Evolutionary conservation across 2,888 invertebrate genomes (phyloP).

Genomic region (Watsonalla binaria): DNA sequence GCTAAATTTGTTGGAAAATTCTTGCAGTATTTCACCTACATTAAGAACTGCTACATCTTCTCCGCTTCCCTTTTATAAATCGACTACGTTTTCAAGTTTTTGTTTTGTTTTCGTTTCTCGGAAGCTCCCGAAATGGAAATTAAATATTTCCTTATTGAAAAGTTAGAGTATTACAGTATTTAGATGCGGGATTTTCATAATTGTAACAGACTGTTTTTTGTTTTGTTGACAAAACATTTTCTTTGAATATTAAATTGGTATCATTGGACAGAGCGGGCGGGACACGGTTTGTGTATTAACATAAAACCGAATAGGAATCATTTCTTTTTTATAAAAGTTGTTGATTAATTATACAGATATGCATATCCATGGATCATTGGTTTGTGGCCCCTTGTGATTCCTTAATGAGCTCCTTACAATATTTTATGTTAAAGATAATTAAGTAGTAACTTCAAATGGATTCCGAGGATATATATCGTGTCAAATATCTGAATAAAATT

Average conservation of each 20-base stretch:
- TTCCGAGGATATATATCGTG: too few relatives aligned
- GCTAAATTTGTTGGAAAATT: slow-evolving; percentile 70
- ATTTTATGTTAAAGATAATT: too few relatives aligned
- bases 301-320: slow-evolving; percentile 1
- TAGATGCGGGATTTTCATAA: slow-evolving; percentile 55
- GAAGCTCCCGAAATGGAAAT: slow-evolving; percentile 55
- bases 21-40: slow-evolving; percentile 46
- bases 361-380: slow-evolving; percentile 15
- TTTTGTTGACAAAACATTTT: slow-evolving; percentile 16
- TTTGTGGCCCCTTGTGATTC: slow-evolving; percentile 12
- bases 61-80: slow-evolving; percentile 57
- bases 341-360: slow-evolving; percentile 13
- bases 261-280: slow-evolving; percentile 3
- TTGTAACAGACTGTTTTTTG: slow-evolving; percentile 47
- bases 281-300: slow-evolving; percentile 16
- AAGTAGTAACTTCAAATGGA: too few relatives aligned
- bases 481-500: too few relatives aligned
- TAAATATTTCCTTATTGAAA: slow-evolving; percentile 67
- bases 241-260: not conserved
- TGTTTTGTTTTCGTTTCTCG: slow-evolving; percentile 35
- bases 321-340: slow-evolving; percentile 9
- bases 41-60: slow-evolving; percentile 27
- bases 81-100: slow-evolving; percentile 54
- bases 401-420: slow-evolving; percentile 18
- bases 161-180: slow-evolving; percentile 54